These are phyloP conservation scores for Pollenia amentaria DNA, from an alignment of 2,888 invertebrate genomes.

Conservation along the genomic window DNA sequence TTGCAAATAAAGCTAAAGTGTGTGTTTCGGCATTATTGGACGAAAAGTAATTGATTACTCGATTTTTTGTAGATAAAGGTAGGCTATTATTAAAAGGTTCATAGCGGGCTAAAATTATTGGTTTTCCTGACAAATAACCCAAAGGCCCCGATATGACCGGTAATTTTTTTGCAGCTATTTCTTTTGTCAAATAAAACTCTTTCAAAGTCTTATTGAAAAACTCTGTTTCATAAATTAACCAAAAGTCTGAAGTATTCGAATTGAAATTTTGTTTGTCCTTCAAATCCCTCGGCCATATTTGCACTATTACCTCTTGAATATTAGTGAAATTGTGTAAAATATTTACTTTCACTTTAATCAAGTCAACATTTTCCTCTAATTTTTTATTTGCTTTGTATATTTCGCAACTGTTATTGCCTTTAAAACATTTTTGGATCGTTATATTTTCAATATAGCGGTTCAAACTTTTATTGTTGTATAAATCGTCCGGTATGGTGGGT, in stretches of 20 bases:
- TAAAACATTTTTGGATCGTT: slow-evolving; percentile 33
- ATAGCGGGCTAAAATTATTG: slow-evolving; percentile 79
- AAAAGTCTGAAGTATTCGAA: slow-evolving; percentile 65
- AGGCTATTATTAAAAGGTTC: slow-evolving; percentile 76
- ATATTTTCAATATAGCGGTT: slow-evolving; percentile 35
- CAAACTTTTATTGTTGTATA: slow-evolving; percentile 32
- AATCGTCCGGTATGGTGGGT: slow-evolving; percentile 71
- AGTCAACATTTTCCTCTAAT: slow-evolving; percentile 25
- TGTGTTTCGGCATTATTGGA: slow-evolving; percentile 67
- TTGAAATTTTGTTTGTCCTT: background rate
- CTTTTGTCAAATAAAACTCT: background rate
- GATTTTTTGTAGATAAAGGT: slow-evolving; percentile 69
- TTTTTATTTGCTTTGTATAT: background rate
- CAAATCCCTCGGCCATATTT: slow-evolving; percentile 21
- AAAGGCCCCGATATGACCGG: slow-evolving; percentile 79
- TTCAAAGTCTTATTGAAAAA: slow-evolving; percentile 75
- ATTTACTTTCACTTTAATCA: slow-evolving; percentile 72
- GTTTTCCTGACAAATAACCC: slow-evolving; percentile 80
- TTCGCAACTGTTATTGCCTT: slow-evolving; percentile 22
- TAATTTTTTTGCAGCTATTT: background rate
- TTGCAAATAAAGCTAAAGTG: slow-evolving; percentile 74
- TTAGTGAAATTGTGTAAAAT: slow-evolving; percentile 78
- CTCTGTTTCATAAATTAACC: slow-evolving; percentile 77
- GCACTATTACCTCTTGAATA: slow-evolving; percentile 38
- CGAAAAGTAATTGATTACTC: slow-evolving; percentile 79